Percentiles rank a stretch among this genome's conserved stretches.
Conservation (phyloP, 2,888 invertebrate genomes). For the Amphipyra berbera region DNA sequence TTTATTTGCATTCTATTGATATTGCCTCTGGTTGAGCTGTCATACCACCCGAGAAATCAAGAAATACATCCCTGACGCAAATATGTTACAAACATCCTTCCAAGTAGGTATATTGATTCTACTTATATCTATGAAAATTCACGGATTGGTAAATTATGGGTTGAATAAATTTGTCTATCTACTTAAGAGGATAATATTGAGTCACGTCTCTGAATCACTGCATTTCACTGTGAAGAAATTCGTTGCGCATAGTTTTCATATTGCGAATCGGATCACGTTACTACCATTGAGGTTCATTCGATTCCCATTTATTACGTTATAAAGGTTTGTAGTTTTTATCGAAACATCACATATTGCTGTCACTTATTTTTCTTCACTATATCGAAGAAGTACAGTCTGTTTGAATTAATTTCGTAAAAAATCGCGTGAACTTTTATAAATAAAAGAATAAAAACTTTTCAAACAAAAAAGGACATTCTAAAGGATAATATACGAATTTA, state of each 20-base stretch:
- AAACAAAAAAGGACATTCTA: slow-evolving; percentile 25
- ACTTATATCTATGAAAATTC: slow-evolving; percentile 13
- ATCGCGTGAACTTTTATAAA: background rate
- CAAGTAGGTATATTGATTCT: background rate
- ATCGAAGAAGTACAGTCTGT: background rate
- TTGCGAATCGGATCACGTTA: slow-evolving; percentile 75
- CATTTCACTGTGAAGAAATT: slow-evolving; percentile 60
- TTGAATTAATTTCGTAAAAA: background rate
- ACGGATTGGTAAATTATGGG: slow-evolving; percentile 41
- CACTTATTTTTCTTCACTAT: background rate
- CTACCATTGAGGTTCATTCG: slow-evolving; percentile 73
- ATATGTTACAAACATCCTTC: slow-evolving; percentile 14
- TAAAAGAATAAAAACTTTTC: slow-evolving; percentile 28
- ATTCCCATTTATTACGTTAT: slow-evolving; percentile 75
- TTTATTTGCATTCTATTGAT: slow-evolving; percentile 21
- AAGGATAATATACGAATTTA: slow-evolving; percentile 49
- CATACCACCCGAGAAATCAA: slow-evolving; percentile 1
- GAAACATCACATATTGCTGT: slow-evolving; percentile 36
- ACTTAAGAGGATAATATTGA: slow-evolving; percentile 54
- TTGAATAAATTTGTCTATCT: slow-evolving; percentile 50
- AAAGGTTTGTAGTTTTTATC: slow-evolving; percentile 69
- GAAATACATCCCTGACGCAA: slow-evolving; percentile 3
- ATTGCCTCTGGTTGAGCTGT: slow-evolving; percentile 21
- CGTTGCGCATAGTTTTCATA: slow-evolving; percentile 66
- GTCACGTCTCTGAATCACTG: slow-evolving; percentile 55